Evolutionary conservation across 2,888 invertebrate genomes (phyloP).

Genomic region (Macrosoma leucophasiata): DNA sequence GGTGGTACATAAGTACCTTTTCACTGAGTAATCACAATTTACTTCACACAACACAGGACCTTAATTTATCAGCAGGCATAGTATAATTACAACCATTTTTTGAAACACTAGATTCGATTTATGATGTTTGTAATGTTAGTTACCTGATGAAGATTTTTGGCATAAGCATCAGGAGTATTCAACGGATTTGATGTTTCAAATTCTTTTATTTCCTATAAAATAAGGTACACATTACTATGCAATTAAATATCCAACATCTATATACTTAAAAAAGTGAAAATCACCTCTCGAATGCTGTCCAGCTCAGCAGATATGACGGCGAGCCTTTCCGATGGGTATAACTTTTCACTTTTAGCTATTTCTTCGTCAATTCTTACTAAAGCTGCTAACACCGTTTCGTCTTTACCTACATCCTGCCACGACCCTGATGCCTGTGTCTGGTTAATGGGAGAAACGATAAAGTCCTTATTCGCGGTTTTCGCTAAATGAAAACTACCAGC

Average conservation of each 20-base stretch:
- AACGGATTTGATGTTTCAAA: conserved; percentile 45
- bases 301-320: conserved; percentile 55
- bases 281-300: conserved; percentile 54
- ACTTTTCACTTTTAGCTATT: conserved; percentile 46
- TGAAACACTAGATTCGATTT: neutral
- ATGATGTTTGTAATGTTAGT: conserved; percentile 7
- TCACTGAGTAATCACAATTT: too few species aligned
- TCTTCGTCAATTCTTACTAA: conserved; percentile 53
- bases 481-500: neutral
- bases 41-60: too few species aligned
- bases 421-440: neutral
- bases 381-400: conserved; percentile 55
- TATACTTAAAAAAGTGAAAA: neutral
- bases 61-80: too few species aligned
- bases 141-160: conserved; percentile 65
- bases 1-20: too few species aligned
- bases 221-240: neutral
- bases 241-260: neutral
- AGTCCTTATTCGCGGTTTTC: neutral
- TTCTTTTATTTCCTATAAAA: conserved; percentile 51
- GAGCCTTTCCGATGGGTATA: conserved; percentile 50
- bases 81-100: too few species aligned
- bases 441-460: neutral
- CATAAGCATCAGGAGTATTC: conserved; percentile 44
- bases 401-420: conserved; percentile 32